phyloP scores from a whole-genome alignment of 2,113 vertebrate genomes.

The Irena cyanogastra region DNA sequence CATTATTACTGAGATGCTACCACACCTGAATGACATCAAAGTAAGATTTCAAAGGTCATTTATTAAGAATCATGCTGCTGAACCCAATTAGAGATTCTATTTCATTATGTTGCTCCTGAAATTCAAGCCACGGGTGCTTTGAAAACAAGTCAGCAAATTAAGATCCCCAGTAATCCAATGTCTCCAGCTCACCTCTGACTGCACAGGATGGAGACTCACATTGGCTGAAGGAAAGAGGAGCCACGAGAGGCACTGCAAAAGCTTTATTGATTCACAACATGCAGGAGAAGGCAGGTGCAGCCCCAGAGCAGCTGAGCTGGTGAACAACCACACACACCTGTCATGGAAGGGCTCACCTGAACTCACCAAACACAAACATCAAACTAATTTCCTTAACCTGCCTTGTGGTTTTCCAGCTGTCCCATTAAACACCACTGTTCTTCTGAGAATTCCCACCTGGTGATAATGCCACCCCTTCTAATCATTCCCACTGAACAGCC shows the following conservation, averaged over 20 bases:
- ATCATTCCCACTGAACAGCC: not conserved
- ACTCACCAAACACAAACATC: not conserved
- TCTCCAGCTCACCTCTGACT: not conserved
- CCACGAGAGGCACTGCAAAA: not conserved
- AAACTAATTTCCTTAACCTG: not conserved
- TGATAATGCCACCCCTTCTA: not conserved
- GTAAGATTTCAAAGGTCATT: conserved; percentile 36
- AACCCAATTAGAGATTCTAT: not conserved
- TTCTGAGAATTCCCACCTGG: not conserved
- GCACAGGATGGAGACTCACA: not conserved
- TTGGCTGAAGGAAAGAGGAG: not conserved
- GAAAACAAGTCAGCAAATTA: not conserved
- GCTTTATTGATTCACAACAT: not conserved
- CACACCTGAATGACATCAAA: conserved; percentile 48
- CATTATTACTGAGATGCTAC: not conserved
- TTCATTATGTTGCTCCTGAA: not conserved
- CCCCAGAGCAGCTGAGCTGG: not conserved
- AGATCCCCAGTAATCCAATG: not conserved
- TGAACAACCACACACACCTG: not conserved
- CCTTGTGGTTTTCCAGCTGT: not conserved
- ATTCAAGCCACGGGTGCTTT: not conserved
- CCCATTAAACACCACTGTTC: not conserved
- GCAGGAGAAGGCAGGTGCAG: not conserved
- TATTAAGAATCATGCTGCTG: conserved; percentile 17
- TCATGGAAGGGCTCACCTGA: not conserved